Evolutionary conservation across 2,797 vertebrate genomes (phyloP).

Genomic region (Coreius guichenoti): DNA sequence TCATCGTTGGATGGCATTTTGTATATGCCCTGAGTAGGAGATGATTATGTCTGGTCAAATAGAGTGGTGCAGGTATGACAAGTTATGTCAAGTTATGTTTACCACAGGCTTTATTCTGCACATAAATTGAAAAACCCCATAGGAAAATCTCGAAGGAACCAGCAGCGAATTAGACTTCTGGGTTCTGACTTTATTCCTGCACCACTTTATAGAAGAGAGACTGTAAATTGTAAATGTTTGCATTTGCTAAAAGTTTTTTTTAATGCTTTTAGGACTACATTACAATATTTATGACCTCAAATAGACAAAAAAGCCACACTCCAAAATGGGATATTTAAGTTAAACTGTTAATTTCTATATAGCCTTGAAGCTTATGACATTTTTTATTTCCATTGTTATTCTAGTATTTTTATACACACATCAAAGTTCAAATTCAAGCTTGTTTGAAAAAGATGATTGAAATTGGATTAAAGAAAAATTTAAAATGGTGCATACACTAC

Average conservation of each 20-base stretch:
- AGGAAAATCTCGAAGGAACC: background rate
- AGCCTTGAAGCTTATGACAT: background rate
- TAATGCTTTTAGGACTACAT: background rate
- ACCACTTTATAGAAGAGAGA: background rate
- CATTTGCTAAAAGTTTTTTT: background rate
- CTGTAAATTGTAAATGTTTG: background rate
- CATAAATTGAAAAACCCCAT: background rate
- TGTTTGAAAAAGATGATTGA: background rate
- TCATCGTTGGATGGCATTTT: background rate
- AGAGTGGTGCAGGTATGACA: background rate
- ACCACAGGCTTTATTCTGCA: background rate
- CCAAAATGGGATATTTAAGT: background rate
- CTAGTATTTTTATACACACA: background rate
- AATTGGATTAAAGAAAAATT: background rate
- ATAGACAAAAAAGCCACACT: background rate
- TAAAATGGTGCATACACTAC: background rate
- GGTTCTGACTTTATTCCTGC: too few species aligned
- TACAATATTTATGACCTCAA: background rate
- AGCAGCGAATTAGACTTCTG: too few species aligned
- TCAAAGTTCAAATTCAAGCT: background rate
- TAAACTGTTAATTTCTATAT: background rate
- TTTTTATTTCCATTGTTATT: background rate
- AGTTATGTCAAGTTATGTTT: background rate
- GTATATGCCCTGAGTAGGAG: background rate
- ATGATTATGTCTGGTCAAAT: background rate